Evolutionary conservation across 2,797 vertebrate species (phyloP), one percentile per base, ranked within the genome.

Genomic region (Fringilla coelebs): DNA sequence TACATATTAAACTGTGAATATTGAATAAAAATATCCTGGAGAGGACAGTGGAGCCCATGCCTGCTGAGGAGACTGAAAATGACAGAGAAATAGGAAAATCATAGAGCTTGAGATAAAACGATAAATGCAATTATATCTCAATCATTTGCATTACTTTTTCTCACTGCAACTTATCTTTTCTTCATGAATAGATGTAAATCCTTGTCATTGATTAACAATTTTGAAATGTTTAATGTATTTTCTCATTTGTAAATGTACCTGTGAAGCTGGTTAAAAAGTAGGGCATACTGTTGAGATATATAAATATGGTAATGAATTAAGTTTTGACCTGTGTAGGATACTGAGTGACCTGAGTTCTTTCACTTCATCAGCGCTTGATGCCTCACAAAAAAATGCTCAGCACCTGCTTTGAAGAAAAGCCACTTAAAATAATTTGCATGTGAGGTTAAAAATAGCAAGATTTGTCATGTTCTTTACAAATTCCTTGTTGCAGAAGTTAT

Each of bases 201-300:
- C 8, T 66, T 60, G n/a, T 85, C 60, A 85, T 81, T 61, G 65
- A 81, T 72, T 78, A 89, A 71, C 26, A 90, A 5, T 74, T 94
- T 41, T 90, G 52, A 90, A 90, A 60, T 24, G 19, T 61, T 91
- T 81, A 52, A 63, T 17, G 6, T 62, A 63, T 85, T 90, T 88
- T 85, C 40, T 88, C 70, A 88, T 84, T 93, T 76, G 74, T 51
- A 92, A 92, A 75, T 40, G 43, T 78, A 90, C 40, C 70, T 88
- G 62, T 81, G 82, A 95, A 85, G 32, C 41, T 76, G 40, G 12
- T 86, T 84, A 60, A 76, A 83, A 96, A 89, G 58, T 40, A 92
- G 29, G 60, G 48, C 63, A 88, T 60, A 40, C 26, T 73, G 26
- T 6, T 75, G 67, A 92, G 25, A 68, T 52, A 60, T 57, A 81